Percentiles rank a stretch among this genome's conserved stretches.
These are phyloP conservation scores for Parapsyche elsis DNA, from an alignment of 1,140 invertebrate genomes.

Conservation along the genomic window DNA sequence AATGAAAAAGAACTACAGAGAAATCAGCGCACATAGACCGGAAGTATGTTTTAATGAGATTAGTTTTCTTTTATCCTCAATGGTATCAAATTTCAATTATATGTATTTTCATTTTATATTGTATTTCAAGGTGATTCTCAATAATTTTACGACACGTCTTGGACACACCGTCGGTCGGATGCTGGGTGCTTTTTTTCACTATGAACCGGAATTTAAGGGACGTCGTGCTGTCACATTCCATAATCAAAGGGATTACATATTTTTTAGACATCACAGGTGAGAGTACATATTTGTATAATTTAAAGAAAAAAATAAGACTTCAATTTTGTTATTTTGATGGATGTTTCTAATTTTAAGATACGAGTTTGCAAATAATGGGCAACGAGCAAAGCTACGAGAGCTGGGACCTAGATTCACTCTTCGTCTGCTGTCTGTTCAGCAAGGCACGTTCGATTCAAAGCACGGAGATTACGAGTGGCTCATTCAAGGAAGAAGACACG, in stretches of 20 bases:
- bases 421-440: conserved; percentile 91
- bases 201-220: conserved; percentile 94
- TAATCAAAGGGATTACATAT: conserved; percentile 99
- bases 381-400: conserved; percentile 88
- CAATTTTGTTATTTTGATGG: neutral
- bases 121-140: conserved; percentile 79
- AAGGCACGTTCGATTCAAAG: conserved; percentile 97
- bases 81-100: neutral
- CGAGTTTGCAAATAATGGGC: conserved; percentile 87
- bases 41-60: conserved; percentile 70
- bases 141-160: conserved; percentile 95
- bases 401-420: conserved; percentile 96
- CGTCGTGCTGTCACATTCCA: conserved; percentile 96
- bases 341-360: conserved; percentile 72
- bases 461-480: conserved; percentile 98
- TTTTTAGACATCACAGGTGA: conserved; percentile 97
- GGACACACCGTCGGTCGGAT: conserved; percentile 91
- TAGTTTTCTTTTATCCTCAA: neutral
- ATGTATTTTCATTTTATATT: no score
- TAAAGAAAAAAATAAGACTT: neutral
- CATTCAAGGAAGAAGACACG: conserved; percentile 88
- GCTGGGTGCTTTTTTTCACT: conserved; percentile 96
- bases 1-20: conserved; percentile 78
- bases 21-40: conserved; percentile 87
- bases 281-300: neutral